Base-by-base conservation (phyloP, 2,888 invertebrate genomes). In the Drosophila subquinaria region DNA sequence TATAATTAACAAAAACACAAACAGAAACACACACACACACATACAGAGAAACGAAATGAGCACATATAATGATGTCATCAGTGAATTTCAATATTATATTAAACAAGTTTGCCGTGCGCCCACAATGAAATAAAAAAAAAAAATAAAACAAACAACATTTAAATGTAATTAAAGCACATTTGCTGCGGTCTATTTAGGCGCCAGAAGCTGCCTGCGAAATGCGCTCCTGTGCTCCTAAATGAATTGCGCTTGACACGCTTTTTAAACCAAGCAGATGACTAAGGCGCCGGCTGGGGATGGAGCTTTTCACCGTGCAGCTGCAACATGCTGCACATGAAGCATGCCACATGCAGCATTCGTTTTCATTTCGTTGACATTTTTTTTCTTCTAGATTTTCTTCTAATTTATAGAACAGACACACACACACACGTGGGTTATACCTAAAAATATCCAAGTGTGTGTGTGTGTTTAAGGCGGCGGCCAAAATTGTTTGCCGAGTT, bases 61-160 rank as follows among this genome's bases (percentile, higher is more conserved):
- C 74, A 73, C 83, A 86, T 53, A 79, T 76, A 81, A 90, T 86
- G 90, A 86, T 86, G 86, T 86, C 86, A 86, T 86, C 81, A 71
- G 74, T 43, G 55, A 57, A 59, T 75, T 80, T 77, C 45, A 80
- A 82, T 88, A 82, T 72, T 74, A 82, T 74, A 75, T 73, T 38
- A 88, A 88, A 85, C 85, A 81, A 79, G 88, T 89, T 89, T 77
- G 69, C 50, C 56, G 47, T 11, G 66, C 66, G 57, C 65, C 68
- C 67, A 63, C 56, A 51, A 48, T 43, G 38, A 50, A n/a, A n/a
- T n/a, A n/a, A n/a, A n/a, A 52, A 11, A 30, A 33, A 47, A 40
- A 35, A 43, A 52, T 10, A 35, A 53, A 1, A n/a, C 4, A 10
- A 48, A 55, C 43, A 60, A 42, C 33, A 40, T 52, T 79, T 64